Percentiles rank a stretch among this genome's conserved stretches.
Conservation (phyloP, 2,113 vertebrate genomes). For the Brachyhypopomus gauderio region DNA sequence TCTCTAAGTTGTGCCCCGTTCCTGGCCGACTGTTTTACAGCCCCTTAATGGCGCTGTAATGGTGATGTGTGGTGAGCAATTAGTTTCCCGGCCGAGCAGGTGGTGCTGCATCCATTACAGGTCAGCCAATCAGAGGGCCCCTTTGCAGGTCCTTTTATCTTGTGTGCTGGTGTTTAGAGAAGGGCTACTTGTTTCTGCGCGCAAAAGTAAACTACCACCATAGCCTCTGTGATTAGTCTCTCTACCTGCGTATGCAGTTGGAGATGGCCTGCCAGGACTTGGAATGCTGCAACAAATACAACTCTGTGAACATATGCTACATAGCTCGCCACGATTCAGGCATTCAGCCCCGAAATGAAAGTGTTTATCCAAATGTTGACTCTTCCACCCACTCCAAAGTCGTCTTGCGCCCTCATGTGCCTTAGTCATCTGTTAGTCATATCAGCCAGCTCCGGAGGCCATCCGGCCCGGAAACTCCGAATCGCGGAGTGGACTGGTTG, state of each 20-base stretch:
- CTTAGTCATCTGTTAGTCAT: conserved; percentile 10
- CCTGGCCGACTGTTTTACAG: conserved; percentile 12
- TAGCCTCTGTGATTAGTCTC: not conserved
- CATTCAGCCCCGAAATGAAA: not conserved
- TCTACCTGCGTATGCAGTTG: not conserved
- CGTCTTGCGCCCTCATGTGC: not conserved
- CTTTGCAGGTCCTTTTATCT: not conserved
- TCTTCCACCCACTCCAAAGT: not conserved
- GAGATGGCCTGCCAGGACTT: not conserved
- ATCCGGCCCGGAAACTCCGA: not conserved
- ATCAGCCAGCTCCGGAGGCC: not conserved
- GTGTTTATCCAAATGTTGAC: not conserved
- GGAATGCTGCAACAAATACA: too few species aligned
- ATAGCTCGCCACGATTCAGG: not conserved
- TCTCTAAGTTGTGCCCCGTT: conserved; percentile 1
- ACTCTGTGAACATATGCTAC: too few species aligned
- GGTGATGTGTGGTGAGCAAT: conserved; percentile 41
- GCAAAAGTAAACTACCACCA: not conserved
- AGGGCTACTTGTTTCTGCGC: not conserved
- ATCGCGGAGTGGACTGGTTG: not conserved
- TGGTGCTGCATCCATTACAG: conserved; percentile 37
- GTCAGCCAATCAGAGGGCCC: not conserved
- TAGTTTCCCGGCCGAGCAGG: conserved; percentile 30
- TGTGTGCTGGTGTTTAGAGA: not conserved
- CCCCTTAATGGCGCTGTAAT: conserved; percentile 28